A percentile compares a stretch with the other conserved stretches of the same genome.
Evolutionary conservation across 2,888 invertebrate species (phyloP).

Genomic region (Tenthredo livida): DNA sequence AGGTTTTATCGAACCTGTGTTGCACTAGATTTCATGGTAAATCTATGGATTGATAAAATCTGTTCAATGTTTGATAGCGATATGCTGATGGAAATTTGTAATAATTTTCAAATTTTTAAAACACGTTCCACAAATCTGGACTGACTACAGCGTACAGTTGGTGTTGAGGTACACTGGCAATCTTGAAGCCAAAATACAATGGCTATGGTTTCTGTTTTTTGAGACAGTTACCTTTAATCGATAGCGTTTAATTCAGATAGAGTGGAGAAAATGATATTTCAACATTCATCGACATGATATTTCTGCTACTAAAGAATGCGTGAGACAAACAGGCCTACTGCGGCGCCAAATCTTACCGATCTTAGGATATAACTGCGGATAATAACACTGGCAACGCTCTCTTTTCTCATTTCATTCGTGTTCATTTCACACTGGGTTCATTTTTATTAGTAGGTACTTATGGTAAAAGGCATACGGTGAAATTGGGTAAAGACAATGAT

Average conservation of each 20-base stretch:
- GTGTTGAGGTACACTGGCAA: conserved; percentile 47
- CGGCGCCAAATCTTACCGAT: neutral
- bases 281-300: neutral
- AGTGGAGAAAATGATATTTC: neutral
- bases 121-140: neutral
- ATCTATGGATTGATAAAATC: neutral
- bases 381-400: neutral
- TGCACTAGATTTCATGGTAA: neutral
- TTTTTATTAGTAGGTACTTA: neutral
- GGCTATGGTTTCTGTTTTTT: neutral
- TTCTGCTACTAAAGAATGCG: neutral
- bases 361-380: neutral
- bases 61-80: neutral
- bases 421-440: neutral
- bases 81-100: neutral
- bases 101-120: neutral
- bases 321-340: neutral
- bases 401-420: neutral
- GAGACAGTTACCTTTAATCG: neutral
- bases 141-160: neutral
- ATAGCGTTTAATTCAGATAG: neutral
- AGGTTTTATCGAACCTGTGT: neutral
- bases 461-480: neutral
- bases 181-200: conserved; percentile 20
- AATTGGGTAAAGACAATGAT: neutral